phyloP scores from a whole-genome alignment of 1,140 invertebrate species.

The Euwallacea similis region DNA sequence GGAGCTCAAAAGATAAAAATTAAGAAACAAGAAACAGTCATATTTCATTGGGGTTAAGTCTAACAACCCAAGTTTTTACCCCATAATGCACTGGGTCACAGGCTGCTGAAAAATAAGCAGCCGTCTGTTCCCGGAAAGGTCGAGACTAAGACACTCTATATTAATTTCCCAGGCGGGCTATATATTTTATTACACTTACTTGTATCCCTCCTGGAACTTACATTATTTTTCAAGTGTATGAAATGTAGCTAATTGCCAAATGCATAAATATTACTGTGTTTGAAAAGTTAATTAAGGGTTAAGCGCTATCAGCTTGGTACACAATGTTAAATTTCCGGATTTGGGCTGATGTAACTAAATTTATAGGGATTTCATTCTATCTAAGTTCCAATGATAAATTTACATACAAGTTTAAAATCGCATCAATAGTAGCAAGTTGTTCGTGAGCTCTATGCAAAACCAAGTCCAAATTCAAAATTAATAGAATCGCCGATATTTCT shows the following conservation, averaged over 20 bases:
- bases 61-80: slow-evolving; percentile 37
- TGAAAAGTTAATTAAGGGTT: no score
- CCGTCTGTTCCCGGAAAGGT: slow-evolving; percentile 38
- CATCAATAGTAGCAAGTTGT: no score
- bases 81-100: slow-evolving; percentile 39
- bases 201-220: slow-evolving; percentile 36
- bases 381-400: no score
- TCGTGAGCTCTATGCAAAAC: neutral
- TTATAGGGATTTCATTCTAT: no score
- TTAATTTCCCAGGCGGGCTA: slow-evolving; percentile 40
- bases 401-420: no score
- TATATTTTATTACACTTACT: slow-evolving; percentile 41
- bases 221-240: slow-evolving; percentile 39
- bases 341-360: no score
- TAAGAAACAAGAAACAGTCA: slow-evolving; percentile 37
- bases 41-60: slow-evolving; percentile 38
- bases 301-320: no score
- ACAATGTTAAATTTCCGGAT: no score
- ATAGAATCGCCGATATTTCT: neutral
- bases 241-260: slow-evolving; percentile 37
- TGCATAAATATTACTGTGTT: slow-evolving; percentile 32
- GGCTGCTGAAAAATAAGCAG: slow-evolving; percentile 39
- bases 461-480: slow-evolving; percentile 1
- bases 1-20: slow-evolving; percentile 38
- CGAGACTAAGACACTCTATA: slow-evolving; percentile 40